phyloP scores from a whole-genome alignment of 2,888 invertebrate genomes.

The Pandemis cinnamomeana region DNA sequence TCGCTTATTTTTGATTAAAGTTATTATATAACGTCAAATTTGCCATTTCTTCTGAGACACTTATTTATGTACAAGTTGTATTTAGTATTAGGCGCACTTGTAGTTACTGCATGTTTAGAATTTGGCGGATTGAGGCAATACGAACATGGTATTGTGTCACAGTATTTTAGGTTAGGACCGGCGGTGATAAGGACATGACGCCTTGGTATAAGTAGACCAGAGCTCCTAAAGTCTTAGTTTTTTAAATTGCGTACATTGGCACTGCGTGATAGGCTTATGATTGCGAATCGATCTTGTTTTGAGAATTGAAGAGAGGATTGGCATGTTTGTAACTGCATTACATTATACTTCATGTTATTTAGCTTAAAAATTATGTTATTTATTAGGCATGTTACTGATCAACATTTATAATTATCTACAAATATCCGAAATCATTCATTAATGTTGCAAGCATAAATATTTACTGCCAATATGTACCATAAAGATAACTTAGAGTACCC shows the following conservation, averaged over 20 bases:
- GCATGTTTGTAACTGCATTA: too few species aligned
- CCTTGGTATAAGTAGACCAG: neutral
- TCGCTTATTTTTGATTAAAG: constrained; percentile 57
- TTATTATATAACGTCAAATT: constrained; percentile 59
- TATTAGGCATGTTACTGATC: too few species aligned
- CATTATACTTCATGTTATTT: too few species aligned
- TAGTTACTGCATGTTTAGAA: neutral
- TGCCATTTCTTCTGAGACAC: constrained; percentile 21
- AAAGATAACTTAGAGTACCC: too few species aligned
- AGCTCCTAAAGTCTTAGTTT: neutral
- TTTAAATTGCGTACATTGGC: neutral
- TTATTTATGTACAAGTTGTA: neutral
- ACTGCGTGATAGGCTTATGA: neutral
- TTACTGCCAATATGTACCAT: too few species aligned
- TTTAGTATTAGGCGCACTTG: neutral
- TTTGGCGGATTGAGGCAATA: constrained; percentile 11
- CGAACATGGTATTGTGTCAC: constrained; percentile 28
- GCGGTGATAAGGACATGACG: constrained; percentile 36
- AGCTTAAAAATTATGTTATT: too few species aligned
- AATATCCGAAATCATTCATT: too few species aligned
- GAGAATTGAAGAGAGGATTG: neutral
- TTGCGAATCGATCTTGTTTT: neutral
- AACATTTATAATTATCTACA: too few species aligned
- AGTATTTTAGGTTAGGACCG: constrained; percentile 54
- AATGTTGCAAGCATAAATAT: too few species aligned